These are phyloP conservation scores for Cylindroiulus punctatus DNA, from an alignment of 2,888 invertebrate species.

Conservation along the genomic window DNA sequence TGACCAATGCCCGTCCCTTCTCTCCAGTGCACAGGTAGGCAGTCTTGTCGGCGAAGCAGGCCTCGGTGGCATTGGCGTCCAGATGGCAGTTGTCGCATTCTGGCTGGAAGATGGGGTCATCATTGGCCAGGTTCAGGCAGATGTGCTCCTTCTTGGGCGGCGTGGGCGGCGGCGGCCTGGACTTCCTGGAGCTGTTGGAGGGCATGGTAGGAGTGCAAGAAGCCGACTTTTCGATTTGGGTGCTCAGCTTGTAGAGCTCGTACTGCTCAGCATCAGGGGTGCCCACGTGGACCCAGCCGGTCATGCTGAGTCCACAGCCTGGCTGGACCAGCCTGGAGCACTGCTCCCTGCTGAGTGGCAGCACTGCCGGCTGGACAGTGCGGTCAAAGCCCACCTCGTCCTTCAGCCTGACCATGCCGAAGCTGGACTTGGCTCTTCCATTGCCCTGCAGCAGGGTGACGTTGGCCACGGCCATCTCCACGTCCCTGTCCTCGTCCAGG, in stretches of 20 bases:
- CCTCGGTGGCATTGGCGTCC: not conserved
- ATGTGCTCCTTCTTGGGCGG: not conserved
- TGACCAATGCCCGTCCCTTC: slow-evolving; percentile 42
- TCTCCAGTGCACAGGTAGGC: slow-evolving; percentile 55
- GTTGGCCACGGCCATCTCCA: slow-evolving; percentile 49
- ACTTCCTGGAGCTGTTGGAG: slow-evolving; percentile 12
- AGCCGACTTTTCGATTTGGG: not conserved
- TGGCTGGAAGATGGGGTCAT: slow-evolving; percentile 2
- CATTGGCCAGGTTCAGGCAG: slow-evolving; percentile 51
- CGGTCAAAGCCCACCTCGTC: slow-evolving; percentile 50
- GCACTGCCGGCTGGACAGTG: slow-evolving; percentile 54
- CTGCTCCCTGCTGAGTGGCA: slow-evolving; percentile 50
- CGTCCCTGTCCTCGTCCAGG: slow-evolving; percentile 53
- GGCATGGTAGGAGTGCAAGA: not conserved
- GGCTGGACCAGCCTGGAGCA: slow-evolving; percentile 47
- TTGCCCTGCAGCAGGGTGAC: not conserved
- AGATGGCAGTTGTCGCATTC: slow-evolving; percentile 49
- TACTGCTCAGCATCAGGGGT: slow-evolving; percentile 44
- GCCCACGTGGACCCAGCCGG: slow-evolving; percentile 55
- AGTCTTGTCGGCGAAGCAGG: slow-evolving; percentile 48
- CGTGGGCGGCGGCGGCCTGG: slow-evolving; percentile 32
- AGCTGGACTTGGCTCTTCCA: too few species aligned
- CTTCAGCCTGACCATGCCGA: slow-evolving; percentile 51
- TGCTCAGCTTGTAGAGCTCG: slow-evolving; percentile 56
- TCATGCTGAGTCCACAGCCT: slow-evolving; percentile 49